Base-by-base conservation (phyloP, 37 sponge, comb jelly and placozoan species). In the Ephydatia muelleri region DNA sequence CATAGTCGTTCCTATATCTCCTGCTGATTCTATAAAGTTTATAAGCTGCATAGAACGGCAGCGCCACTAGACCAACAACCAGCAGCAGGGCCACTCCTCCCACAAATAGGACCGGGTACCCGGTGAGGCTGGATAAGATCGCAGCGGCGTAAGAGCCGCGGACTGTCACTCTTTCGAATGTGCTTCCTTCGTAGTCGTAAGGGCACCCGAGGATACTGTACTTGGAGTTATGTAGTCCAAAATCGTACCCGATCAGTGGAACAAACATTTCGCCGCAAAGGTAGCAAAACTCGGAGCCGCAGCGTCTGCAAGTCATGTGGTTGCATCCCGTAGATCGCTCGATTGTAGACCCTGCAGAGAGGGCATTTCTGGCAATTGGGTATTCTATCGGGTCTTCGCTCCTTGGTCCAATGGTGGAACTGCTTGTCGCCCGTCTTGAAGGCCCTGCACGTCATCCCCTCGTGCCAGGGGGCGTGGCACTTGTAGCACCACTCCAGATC, bases 391-490 rank as follows among this genome's bases (percentile, higher is more conserved):
- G 26, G 14, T 16, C 6, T n/a, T 5, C 70, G 48, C 6, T 38
- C 78, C 39, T 70, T 84, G 0, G 89, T 83, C 94, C 94, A 93
- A 14, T 69, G 74, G 12, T 84, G 64, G 78, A 93, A 93, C 64
- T 83, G 38, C 38, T 82, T 84, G 80, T 88, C 84, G 0, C 92
- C 92, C 68, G 19, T 80, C 40, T 38, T 39, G 72, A 78, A 77
- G 26, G 85, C 27, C 37, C 77, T 88, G 83, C 96, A 95, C 25
- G 88, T 31, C 29, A 84, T 26, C 14, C 69, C 85, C 25, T 68
- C 49, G 43, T 95, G 96, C 96, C 96, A 95, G 21, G 96, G 96
- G 19, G 96, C 92, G 27, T 95, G 88, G 81, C 96, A 95, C 11
- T n/a, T 9, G 70, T 87, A 95, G 77, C 96, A 95, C 96, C 96